Conservation (phyloP, 2,797 vertebrate species). For the Notolabrus celidotus region DNA sequence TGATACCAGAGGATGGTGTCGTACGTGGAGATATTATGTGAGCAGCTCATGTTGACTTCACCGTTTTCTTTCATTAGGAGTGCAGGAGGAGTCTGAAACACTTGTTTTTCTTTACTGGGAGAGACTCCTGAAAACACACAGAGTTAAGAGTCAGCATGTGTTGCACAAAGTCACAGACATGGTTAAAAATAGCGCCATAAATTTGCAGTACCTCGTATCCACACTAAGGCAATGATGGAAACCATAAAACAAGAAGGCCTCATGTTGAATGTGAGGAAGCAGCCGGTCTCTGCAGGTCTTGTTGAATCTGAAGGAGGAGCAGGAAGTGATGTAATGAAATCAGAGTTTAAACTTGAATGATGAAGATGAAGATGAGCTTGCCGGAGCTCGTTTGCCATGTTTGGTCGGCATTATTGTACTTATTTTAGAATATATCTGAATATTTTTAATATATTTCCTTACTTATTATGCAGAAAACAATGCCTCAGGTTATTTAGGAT, state of each 20-base stretch:
- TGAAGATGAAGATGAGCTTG: no score
- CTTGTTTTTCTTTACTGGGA: conserved; percentile 38
- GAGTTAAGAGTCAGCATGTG: not conserved
- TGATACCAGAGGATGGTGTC: conserved; percentile 76
- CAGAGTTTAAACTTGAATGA: no score
- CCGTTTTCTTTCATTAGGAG: not conserved
- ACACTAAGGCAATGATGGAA: conserved; percentile 7
- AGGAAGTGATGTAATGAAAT: conserved; percentile 33
- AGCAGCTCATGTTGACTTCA: conserved; percentile 48
- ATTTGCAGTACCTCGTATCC: conserved; percentile 47
- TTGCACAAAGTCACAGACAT: no score
- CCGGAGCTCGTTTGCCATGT: no score
- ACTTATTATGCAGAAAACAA: no score
- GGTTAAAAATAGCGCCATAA: not conserved
- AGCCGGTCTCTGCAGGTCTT: not conserved
- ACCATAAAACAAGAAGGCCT: conserved; percentile 12
- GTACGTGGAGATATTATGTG: conserved; percentile 49
- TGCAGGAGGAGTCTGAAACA: conserved; percentile 51
- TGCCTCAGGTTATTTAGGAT: no score
- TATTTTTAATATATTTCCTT: no score
- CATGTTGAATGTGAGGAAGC: conserved; percentile 36
- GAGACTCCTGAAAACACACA: conserved; percentile 41
- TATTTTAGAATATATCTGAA: no score
- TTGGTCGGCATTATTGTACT: no score
- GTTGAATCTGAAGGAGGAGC: conserved; percentile 11